Base-by-base conservation (phyloP, 2,113 vertebrate genomes). In the Peromyscus californicus region DNA sequence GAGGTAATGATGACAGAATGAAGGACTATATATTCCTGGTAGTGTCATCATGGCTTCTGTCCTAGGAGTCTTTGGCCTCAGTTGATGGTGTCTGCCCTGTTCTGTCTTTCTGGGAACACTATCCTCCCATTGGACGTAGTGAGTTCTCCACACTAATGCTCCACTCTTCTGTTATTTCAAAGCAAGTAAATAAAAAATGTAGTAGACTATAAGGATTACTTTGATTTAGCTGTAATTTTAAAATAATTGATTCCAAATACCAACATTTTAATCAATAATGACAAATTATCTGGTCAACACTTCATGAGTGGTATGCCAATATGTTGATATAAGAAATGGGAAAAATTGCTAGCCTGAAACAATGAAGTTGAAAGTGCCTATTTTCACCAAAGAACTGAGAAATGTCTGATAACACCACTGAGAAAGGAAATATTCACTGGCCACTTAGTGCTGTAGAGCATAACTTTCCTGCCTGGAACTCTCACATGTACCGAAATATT, bases 191-290 rank as follows among this genome's bases (percentile, higher is more conserved):
- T 76, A 59, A 86, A 86, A 67, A 70, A 57, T 57, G 42, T 31
- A 70, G 84, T 91, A 85, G 69, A 45, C 5, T 61, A 4, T 54
- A 96, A 89, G 5, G 29, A 76, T n/a, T 39, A 39, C 36, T 94
- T 78, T 91, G 42, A 82, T 33, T 95, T 82, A 72, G 45, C 67
- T 86, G 29, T 33, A 31, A 22, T 61, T 93, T 95, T 85, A 11
- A 92, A 94, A 36, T 94, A 94, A 93, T 45, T 95, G 74, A 89
- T 72, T 82, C 33, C 96, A 65, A 96, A 95, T 42, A 33, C 72
- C 57, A 63, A 26, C 3, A 61, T 93, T 95, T 96, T 45, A 83
- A 84, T 76, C 63, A 84, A 54, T 67, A 95, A 96, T 61, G 39
- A 4, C 7, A 85, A 93, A 89, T 88, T 75, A 93, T 87, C 83